These are phyloP conservation scores for Dysmachus trigonus DNA, from an alignment of 2,888 invertebrate genomes.

Conservation along the genomic window DNA sequence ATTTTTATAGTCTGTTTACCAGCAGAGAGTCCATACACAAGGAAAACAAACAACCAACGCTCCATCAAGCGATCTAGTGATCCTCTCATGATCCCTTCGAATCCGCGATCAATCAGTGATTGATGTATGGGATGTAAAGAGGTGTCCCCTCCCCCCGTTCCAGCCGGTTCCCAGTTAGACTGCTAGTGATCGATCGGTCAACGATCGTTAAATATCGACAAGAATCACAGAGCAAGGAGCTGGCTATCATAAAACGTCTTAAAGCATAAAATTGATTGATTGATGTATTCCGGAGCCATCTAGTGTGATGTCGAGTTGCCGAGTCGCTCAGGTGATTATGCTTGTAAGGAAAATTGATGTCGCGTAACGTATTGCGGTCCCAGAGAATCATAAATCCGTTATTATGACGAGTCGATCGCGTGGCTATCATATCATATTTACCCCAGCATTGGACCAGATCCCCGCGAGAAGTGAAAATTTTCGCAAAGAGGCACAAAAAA, in stretches of 20 bases:
- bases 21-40: neutral
- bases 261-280: slow-evolving; percentile 45
- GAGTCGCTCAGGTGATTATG: slow-evolving; percentile 35
- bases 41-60: slow-evolving; percentile 23
- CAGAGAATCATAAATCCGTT: slow-evolving; percentile 40
- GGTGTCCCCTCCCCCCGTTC: neutral
- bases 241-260: slow-evolving; percentile 37
- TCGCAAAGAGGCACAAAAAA: slow-evolving; percentile 7
- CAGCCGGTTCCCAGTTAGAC: neutral
- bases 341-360: slow-evolving; percentile 42
- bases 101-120: slow-evolving; percentile 29
- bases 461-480: slow-evolving; percentile 21
- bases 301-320: neutral
- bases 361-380: slow-evolving; percentile 38
- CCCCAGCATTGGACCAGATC: neutral
- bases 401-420: slow-evolving; percentile 43
- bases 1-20: neutral
- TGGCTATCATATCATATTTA: slow-evolving; percentile 28
- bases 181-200: slow-evolving; percentile 32
- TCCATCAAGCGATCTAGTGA: neutral
- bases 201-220: slow-evolving; percentile 35
- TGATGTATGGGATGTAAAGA: slow-evolving; percentile 10
- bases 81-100: slow-evolving; percentile 21
- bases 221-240: slow-evolving; percentile 13
- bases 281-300: slow-evolving; percentile 7